phyloP scores from a whole-genome alignment of 2,113 vertebrate genomes.

The Tupaia tana region DNA sequence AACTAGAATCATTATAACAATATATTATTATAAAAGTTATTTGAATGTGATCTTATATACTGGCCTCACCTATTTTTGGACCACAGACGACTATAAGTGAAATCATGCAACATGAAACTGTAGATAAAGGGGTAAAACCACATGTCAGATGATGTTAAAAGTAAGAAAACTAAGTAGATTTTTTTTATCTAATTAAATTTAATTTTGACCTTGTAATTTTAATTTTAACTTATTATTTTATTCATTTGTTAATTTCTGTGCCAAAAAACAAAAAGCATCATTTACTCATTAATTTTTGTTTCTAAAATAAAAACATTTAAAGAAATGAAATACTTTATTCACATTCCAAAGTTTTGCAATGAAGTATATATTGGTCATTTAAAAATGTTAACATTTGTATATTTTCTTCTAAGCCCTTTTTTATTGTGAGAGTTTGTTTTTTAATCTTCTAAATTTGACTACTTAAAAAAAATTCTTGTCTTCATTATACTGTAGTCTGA shows the following conservation, averaged over 20 bases:
- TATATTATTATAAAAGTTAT: too few species aligned
- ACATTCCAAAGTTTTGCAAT: neutral
- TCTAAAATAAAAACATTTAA: neutral
- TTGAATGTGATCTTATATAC: too few species aligned
- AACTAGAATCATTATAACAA: too few species aligned
- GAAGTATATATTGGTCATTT: neutral
- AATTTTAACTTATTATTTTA: neutral
- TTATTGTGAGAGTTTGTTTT: neutral
- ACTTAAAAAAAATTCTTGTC: neutral
- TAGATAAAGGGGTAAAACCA: too few species aligned
- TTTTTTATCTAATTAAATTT: neutral
- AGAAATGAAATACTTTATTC: neutral
- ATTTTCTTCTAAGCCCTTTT: neutral
- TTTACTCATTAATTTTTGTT: neutral
- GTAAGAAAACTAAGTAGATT: neutral
- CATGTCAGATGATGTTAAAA: neutral
- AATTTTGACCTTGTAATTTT: neutral
- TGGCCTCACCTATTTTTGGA: too few species aligned
- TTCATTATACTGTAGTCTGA: neutral
- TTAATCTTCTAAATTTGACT: neutral
- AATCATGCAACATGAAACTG: too few species aligned
- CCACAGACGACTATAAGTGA: too few species aligned
- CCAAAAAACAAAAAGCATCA: neutral
- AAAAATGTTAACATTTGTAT: neutral
- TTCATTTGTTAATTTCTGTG: neutral